Evolutionary conservation across 2,888 invertebrate genomes (phyloP), one percentile per base, ranked within the genome.

Genomic region (Lordiphosa fenestrarum): DNA sequence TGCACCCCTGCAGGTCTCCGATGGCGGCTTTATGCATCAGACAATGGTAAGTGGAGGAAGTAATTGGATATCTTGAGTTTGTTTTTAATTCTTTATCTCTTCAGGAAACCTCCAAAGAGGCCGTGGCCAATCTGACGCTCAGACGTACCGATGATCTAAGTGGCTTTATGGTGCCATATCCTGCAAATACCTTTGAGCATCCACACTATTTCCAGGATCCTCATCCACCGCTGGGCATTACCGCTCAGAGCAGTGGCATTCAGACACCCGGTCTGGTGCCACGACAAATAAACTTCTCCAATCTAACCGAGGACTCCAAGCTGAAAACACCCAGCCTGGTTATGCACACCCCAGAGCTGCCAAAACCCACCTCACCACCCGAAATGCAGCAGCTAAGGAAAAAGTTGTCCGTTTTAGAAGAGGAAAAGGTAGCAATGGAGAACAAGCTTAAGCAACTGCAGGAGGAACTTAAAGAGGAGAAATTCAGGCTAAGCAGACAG

Each of bases 211-310:
- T 89, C 63, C 88, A 88, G 70, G 30, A 30, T 30, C 30, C 30
- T 10, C 30, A 30, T 30, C 30, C 30, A 1, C 82, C 61, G 1
- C 41, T 77, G 4, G 66, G 80, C 7, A 51, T 68, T 9, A 74
- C 77, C 0, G 74, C 69, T 5, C 81, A 85, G 35, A 86, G 82
- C 13, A 83, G 71, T 6, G 71, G 73, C 12, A 83, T 73, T 0
- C 52, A 77, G 4, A 85, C 84, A 1, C 85, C 86, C 2, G 73
- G 78, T 0, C 62, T 88, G 7, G 82, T 87, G 61, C 90, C 90
- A 12, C 74, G 90, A 1, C 88, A 89, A 19, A 89, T 90, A 0
- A 87, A 90, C 58, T 92, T 91, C 70, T 90, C 91, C 10, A 90
- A 91, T 33, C 66, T 88, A 23, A 89, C 88, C 9, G 87, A 91